phyloP scores from a whole-genome alignment of 2,888 invertebrate genomes.

The Phyllotreta striolata region DNA sequence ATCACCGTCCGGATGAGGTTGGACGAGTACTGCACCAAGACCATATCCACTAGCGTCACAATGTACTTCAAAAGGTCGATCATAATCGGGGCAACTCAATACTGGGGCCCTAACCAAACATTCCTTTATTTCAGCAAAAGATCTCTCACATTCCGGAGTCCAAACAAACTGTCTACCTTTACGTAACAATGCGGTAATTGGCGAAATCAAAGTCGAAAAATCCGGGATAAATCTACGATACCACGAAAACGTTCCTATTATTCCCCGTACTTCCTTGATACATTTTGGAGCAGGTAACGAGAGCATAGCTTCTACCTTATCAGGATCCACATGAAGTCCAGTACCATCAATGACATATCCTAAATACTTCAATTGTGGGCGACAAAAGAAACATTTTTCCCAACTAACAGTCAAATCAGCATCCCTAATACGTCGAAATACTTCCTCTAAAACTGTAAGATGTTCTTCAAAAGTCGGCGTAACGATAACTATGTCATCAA shows the following conservation, averaged over 20 bases:
- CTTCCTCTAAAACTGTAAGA: conserved; percentile 35
- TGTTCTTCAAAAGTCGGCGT: conserved; percentile 40
- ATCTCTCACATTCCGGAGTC: conserved; percentile 31
- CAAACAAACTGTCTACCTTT: conserved; percentile 38
- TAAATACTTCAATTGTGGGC: conserved; percentile 38
- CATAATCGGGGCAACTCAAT: conserved; percentile 36
- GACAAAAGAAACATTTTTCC: conserved; percentile 38
- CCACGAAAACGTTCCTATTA: conserved; percentile 41
- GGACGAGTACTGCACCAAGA: conserved; percentile 39
- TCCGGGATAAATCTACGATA: conserved; percentile 42
- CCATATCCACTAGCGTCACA: conserved; percentile 39
- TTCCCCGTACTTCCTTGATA: conserved; percentile 34
- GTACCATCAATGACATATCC: conserved; percentile 38
- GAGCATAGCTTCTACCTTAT: conserved; percentile 40
- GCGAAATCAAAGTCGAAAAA: conserved; percentile 36
- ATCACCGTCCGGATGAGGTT: conserved; percentile 31
- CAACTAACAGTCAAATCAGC: conserved; percentile 42
- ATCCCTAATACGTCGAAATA: conserved; percentile 41
- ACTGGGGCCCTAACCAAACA: conserved; percentile 34
- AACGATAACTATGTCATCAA: conserved; percentile 46
- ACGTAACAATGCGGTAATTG: conserved; percentile 27
- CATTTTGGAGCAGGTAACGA: conserved; percentile 35
- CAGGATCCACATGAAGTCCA: conserved; percentile 36
- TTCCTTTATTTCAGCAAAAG: conserved; percentile 35
- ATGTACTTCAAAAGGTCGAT: conserved; percentile 39